Base-by-base conservation (phyloP, 1,140 invertebrate species). In the Rhynchophorus ferrugineus region DNA sequence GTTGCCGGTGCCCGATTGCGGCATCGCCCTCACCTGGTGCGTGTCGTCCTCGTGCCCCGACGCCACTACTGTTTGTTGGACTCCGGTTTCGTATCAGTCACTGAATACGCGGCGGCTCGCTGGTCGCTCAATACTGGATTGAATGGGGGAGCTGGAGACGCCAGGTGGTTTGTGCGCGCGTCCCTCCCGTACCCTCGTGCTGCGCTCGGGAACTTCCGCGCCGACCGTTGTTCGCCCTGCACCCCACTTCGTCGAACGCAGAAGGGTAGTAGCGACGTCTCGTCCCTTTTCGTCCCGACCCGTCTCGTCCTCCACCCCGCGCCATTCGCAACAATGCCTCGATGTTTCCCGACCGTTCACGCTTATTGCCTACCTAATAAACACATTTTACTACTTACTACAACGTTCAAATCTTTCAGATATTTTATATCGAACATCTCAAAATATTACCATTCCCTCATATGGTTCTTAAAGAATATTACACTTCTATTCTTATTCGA, bases 51-150 rank as follows among this genome's bases (percentile, higher is more conserved):
- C 59, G 57, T 52, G 57, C 49, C 57, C 54, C 56, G 54, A 52
- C 61, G 56, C 53, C 44, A 49, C 53, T 58, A 48, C 62, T 62
- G 59, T 42, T 61, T 58, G 58, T 57, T 57, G 48, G 61, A 44
- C 54, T 60, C 55, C 44, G 57, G 57, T 65, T 67, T 67, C 62
- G n/a, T n/a, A n/a, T n/a, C n/a, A n/a, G n/a, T n/a, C n/a, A n/a
- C n/a, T n/a, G n/a, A n/a, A n/a, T n/a, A n/a, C n/a, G n/a, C n/a
- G 61, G 54, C 59, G 54, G 61, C 62, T 63, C 48, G 58, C 53
- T 58, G 61, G 57, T 62, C 63, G 68, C 64, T 69, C 68, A 66
- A 69, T 69, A 69, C 58, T 62, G 64, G 61, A 67, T 67, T 65
- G 66, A 66, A 67, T 67, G 62, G 64, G 65, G 65, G 62, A 67